phyloP scores from a whole-genome alignment of 2,888 invertebrate genomes.

The Pecten maximus region DNA sequence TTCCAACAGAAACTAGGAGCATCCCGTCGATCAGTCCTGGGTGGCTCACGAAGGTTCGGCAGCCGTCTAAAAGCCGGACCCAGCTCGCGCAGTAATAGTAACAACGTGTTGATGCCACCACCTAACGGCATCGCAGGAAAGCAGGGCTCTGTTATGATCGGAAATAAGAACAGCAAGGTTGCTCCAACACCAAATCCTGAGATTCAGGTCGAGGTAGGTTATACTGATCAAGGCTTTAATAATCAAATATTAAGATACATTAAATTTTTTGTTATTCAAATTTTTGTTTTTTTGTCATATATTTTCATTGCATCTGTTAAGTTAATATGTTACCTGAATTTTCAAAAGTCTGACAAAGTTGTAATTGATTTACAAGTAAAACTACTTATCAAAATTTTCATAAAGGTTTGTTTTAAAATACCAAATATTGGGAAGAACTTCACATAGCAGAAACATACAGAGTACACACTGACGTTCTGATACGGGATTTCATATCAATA shows the following conservation, averaged over 20 bases:
- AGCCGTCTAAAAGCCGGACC: neutral
- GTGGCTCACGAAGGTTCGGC: neutral
- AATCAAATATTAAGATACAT: neutral
- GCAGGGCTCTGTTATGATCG: neutral
- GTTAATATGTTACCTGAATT: too few relatives aligned
- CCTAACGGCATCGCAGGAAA: neutral
- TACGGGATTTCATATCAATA: too few relatives aligned
- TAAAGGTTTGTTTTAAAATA: too few relatives aligned
- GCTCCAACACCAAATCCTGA: slow-evolving; percentile 51
- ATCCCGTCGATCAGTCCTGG: neutral
- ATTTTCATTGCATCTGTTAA: too few relatives aligned
- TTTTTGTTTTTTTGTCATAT: too few relatives aligned
- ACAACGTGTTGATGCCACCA: neutral
- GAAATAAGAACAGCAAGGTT: slow-evolving; percentile 40
- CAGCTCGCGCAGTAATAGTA: neutral
- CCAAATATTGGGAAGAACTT: too few relatives aligned
- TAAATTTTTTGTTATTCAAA: neutral
- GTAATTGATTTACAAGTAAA: too few relatives aligned
- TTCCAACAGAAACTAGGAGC: neutral
- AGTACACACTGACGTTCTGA: too few relatives aligned
- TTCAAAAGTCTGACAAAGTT: too few relatives aligned
- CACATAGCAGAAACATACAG: too few relatives aligned
- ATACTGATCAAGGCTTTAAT: too few relatives aligned
- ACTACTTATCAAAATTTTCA: too few relatives aligned
- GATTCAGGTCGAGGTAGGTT: slow-evolving; percentile 47